phyloP scores from a whole-genome alignment of 2,113 vertebrate genomes.

The Dryoscopus gambensis region DNA sequence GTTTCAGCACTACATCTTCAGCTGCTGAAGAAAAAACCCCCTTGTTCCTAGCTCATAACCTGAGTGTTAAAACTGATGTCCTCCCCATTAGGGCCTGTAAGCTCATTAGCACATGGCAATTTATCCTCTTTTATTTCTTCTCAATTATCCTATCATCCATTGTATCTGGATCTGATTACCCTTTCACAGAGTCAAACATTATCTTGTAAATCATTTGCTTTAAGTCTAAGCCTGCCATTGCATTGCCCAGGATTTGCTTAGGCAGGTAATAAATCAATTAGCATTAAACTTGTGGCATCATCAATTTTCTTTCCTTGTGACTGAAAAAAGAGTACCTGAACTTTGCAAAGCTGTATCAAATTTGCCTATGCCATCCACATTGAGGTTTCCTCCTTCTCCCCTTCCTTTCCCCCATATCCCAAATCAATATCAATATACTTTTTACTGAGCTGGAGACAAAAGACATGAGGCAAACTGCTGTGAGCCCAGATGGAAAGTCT shows the following conservation, averaged over 20 bases:
- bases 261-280: conserved; percentile 88
- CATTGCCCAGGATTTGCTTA: conserved; percentile 74
- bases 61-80: conserved; percentile 83
- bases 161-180: conserved; percentile 87
- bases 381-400: neutral
- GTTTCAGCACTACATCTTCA: conserved; percentile 73
- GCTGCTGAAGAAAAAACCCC: conserved; percentile 54
- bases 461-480: neutral
- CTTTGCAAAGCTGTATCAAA: conserved; percentile 21
- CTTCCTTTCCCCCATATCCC: neutral
- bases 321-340: conserved; percentile 66
- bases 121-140: conserved; percentile 88
- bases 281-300: conserved; percentile 77
- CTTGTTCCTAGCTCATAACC: conserved; percentile 78
- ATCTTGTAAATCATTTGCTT: conserved; percentile 87
- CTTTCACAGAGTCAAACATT: conserved; percentile 84
- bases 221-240: conserved; percentile 75
- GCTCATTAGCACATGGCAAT: conserved; percentile 84
- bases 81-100: conserved; percentile 81
- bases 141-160: conserved; percentile 88
- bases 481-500: neutral
- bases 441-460: neutral
- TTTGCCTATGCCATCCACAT: neutral
- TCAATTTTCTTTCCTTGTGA: conserved; percentile 75
- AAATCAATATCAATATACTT: neutral